These are phyloP conservation scores for Echinarachnius parma DNA, from an alignment of 53 echinoderm and acorn worm genomes.

Conservation along the genomic window DNA sequence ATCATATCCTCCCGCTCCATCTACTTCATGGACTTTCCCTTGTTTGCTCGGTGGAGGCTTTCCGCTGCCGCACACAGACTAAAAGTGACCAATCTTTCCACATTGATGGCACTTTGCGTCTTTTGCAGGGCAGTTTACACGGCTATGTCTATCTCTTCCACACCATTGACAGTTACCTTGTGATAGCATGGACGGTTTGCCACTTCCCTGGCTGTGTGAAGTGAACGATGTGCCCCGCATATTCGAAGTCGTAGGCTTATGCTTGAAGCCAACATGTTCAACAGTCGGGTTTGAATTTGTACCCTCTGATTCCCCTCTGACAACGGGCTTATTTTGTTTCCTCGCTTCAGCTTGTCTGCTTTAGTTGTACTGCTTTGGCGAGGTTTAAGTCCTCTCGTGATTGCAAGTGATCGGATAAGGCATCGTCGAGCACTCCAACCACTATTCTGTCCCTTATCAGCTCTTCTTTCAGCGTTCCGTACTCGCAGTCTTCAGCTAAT, in stretches of 20 bases:
- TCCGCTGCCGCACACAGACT: slow-evolving; percentile 4
- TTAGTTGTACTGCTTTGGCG: slow-evolving; percentile 36
- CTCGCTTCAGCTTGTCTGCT: slow-evolving; percentile 35
- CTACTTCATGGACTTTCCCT: slow-evolving; percentile 39
- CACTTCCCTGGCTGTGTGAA: too few relatives aligned
- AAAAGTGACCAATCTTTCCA: slow-evolving; percentile 35
- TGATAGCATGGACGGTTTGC: too few relatives aligned
- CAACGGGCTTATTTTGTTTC: slow-evolving; percentile 12
- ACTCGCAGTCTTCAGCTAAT: slow-evolving; percentile 61
- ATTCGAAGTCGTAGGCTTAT: too few relatives aligned
- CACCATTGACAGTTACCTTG: slow-evolving; percentile 5
- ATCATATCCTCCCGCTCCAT: slow-evolving; percentile 14
- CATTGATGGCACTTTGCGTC: slow-evolving; percentile 39
- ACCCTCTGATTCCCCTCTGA: slow-evolving; percentile 1
- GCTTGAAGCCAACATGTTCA: too few relatives aligned
- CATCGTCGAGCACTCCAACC: slow-evolving; percentile 24
- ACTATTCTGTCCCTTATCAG: slow-evolving; percentile 57
- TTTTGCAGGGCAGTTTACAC: slow-evolving; percentile 58
- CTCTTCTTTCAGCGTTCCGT: slow-evolving; percentile 47
- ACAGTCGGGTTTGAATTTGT: too few relatives aligned
- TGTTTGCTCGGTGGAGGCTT: background rate
- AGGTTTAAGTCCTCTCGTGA: slow-evolving; percentile 39
- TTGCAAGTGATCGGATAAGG: slow-evolving; percentile 28
- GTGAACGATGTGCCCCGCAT: too few relatives aligned
- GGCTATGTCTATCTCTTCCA: background rate